Percentiles rank a stretch among this genome's conserved stretches.
These are phyloP conservation scores for Nomada ruficornis DNA, from an alignment of 2,888 invertebrate genomes.

Conservation along the genomic window DNA sequence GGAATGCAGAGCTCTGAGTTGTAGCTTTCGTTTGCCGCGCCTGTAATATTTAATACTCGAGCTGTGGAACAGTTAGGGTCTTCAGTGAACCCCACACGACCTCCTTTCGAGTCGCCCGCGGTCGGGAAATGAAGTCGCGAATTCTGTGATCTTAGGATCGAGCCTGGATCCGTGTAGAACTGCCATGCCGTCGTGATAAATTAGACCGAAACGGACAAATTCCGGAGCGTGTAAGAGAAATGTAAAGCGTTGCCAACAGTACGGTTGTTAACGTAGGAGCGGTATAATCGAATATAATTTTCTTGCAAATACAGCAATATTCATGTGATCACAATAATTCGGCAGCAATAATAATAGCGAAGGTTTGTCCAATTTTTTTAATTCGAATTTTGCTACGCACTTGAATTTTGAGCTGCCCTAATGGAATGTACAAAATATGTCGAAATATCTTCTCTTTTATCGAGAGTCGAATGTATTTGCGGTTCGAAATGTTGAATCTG, in stretches of 20 bases:
- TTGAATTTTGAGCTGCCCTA: too few relatives aligned
- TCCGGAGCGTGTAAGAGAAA: not conserved
- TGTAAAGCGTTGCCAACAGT: too few relatives aligned
- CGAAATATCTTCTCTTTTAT: not conserved
- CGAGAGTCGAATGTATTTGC: not conserved
- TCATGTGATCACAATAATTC: too few relatives aligned
- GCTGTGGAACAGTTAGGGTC: constrained; percentile 58
- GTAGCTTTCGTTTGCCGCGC: constrained; percentile 63
- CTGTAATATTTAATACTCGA: constrained; percentile 65
- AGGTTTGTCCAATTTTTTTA: too few relatives aligned
- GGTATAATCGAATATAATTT: too few relatives aligned
- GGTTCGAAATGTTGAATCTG: too few relatives aligned
- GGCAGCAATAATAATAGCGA: too few relatives aligned
- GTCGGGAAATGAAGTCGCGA: constrained; percentile 55
- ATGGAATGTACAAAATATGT: too few relatives aligned
- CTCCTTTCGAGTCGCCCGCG: constrained; percentile 54
- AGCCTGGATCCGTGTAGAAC: constrained; percentile 5
- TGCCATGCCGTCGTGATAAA: not conserved
- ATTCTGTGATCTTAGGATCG: constrained; percentile 42
- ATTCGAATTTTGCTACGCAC: too few relatives aligned
- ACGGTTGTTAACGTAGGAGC: too few relatives aligned
- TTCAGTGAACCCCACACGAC: constrained; percentile 60
- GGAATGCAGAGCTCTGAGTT: constrained; percentile 57
- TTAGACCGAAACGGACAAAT: not conserved
- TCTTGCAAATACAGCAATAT: too few relatives aligned